Conservation (phyloP, 2,888 invertebrate species). For the Latrodectus elegans region DNA sequence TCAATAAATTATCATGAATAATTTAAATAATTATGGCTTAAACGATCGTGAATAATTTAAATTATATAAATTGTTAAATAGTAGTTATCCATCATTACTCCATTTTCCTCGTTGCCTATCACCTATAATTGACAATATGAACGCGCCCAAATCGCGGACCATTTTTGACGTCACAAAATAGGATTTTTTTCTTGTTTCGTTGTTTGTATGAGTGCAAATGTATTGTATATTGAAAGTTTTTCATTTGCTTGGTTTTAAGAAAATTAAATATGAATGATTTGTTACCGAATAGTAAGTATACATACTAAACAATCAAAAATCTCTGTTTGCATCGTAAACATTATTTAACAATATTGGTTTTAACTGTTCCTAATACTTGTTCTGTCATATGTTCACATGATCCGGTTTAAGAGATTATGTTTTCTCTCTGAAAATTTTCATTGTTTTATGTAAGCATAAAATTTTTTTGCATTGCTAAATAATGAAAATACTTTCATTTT, state of each 20-base stretch:
- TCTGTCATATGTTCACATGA: neutral
- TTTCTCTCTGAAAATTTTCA: too few species aligned
- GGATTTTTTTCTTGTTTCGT: neutral
- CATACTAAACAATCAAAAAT: neutral
- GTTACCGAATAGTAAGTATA: neutral
- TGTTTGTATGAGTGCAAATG: neutral
- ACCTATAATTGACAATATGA: neutral
- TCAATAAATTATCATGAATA: too few species aligned
- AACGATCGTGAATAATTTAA: too few species aligned
- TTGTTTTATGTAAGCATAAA: too few species aligned
- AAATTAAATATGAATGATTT: neutral
- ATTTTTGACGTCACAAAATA: conserved; percentile 2
- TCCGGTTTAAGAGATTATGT: neutral
- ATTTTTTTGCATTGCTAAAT: too few species aligned
- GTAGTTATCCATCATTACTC: too few species aligned
- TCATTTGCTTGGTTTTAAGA: neutral
- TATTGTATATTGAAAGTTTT: neutral
- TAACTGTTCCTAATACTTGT: neutral
- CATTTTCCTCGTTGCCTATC: too few species aligned
- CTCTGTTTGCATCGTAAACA: neutral
- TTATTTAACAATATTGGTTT: neutral
- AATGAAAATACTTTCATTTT: too few species aligned
- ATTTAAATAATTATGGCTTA: too few species aligned
- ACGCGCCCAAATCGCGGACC: conserved; percentile 2
- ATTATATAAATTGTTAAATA: too few species aligned